Conservation (phyloP, 2,888 invertebrate species). For the Linhomoeus sp. region DNA sequence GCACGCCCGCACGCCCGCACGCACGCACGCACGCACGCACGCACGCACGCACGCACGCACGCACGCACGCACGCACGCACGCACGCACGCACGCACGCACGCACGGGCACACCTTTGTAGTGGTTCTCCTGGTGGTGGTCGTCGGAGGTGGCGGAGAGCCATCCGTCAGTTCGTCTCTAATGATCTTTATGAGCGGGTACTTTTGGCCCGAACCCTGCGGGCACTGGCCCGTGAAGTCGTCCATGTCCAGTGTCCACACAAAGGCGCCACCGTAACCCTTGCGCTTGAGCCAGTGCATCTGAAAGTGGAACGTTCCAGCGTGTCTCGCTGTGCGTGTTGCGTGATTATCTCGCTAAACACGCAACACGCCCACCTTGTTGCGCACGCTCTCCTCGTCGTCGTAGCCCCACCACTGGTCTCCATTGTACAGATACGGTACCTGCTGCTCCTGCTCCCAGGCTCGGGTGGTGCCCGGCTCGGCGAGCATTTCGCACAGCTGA, state of each 20-base stretch:
- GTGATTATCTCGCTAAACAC: too few species aligned
- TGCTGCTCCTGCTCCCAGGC: conserved; percentile 47
- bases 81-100: too few species aligned
- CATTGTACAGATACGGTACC: conserved; percentile 50
- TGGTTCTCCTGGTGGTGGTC: conserved; percentile 1
- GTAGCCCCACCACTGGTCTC: conserved; percentile 79
- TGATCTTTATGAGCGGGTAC: conserved; percentile 22
- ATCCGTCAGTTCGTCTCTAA: conserved; percentile 18
- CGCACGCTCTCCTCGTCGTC: conserved; percentile 65
- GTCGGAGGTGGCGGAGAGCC: conserved; percentile 6
- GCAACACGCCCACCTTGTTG: conserved; percentile 45
- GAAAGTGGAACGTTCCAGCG: not conserved
- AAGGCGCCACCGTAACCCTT: conserved; percentile 25
- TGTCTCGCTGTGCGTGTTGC: too few species aligned
- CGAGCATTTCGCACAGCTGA: conserved; percentile 60
- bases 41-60: too few species aligned
- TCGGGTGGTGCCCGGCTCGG: conserved; percentile 49
- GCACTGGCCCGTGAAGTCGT: conserved; percentile 25
- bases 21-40: too few species aligned
- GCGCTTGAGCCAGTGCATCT: conserved; percentile 18
- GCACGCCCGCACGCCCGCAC: too few species aligned
- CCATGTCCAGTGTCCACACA: conserved; percentile 26
- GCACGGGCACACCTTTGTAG: too few species aligned
- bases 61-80: too few species aligned
- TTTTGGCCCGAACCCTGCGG: conserved; percentile 13